A percentile compares a stretch with the other conserved stretches of the same genome.
Evolutionary conservation across 2,888 invertebrate species (phyloP).

Genomic region (Troides helena): DNA sequence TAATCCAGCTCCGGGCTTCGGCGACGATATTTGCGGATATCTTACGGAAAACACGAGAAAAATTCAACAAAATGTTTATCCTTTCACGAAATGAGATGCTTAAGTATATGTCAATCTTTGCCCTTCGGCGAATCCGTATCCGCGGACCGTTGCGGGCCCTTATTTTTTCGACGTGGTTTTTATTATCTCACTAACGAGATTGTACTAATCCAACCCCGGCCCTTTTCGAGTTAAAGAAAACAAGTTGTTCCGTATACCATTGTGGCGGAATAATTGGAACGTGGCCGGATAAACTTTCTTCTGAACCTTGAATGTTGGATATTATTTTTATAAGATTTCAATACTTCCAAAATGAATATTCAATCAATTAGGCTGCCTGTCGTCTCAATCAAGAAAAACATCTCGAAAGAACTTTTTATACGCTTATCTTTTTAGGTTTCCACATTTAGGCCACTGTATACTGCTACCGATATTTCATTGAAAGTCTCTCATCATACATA

Average conservation of each 20-base stretch:
- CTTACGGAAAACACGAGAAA: not conserved
- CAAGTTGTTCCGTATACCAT: slow-evolving; percentile 7
- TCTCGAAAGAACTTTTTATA: not conserved
- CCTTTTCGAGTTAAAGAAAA: slow-evolving; percentile 13
- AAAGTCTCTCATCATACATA: too few species aligned
- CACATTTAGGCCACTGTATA: not conserved
- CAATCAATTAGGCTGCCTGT: not conserved
- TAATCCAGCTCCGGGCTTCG: not conserved
- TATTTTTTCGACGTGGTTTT: slow-evolving; percentile 13
- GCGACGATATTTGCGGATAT: too few species aligned
- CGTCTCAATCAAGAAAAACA: not conserved
- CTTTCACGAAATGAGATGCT: slow-evolving; percentile 2
- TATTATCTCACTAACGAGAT: slow-evolving; percentile 24
- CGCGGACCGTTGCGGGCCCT: slow-evolving; percentile 2
- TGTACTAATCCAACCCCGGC: slow-evolving; percentile 6
- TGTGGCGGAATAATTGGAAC: slow-evolving; percentile 15
- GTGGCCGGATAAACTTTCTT: slow-evolving; percentile 1
- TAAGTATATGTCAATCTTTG: slow-evolving; percentile 6
- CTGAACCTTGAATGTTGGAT: not conserved
- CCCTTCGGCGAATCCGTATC: slow-evolving; percentile 1
- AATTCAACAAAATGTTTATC: not conserved
- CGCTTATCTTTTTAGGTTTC: not conserved
- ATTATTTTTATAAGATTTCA: not conserved
- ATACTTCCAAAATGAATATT: slow-evolving; percentile 19
- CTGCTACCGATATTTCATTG: too few species aligned